Base-by-base conservation (phyloP, 2,888 invertebrate species). In the Rambutsinella grinnellia region DNA sequence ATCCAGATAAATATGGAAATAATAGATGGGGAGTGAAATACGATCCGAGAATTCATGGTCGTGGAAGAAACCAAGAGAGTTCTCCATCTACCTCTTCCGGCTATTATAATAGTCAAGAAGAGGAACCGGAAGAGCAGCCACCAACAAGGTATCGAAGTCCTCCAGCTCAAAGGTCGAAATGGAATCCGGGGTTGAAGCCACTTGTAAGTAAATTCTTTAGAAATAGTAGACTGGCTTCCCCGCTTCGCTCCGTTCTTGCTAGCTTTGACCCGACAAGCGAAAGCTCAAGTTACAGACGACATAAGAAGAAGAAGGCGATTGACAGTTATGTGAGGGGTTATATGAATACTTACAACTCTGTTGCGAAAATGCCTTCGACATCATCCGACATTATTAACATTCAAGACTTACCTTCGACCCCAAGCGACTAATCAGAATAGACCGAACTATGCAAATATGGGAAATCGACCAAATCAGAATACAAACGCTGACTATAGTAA, bases 21-120 rank as follows among this genome's bases (percentile, higher is more conserved):
- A 72, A 72, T 53, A 58, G 72, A 46, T 72, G 72, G 72, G 72
- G 72, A 54, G 72, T 72, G n/a, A 72, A 72, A 65, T 72, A 72
- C 36, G 66, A 72, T n/a, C 72, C 72, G 3, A 36, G 54, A 21
- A 23, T 72, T n/a, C 72, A 72, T 54, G 72, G 71, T 1, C 19
- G 68, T 1, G 68, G 69, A 36, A 65, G 66, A 60, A 17, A 24
- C 44, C 27, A 46, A 10, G 19, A 51, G 8, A 51, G 68, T 19
- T 27, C 68, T 0, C 49, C 68, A 21, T 68, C 68, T 15, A 44
- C 56, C 15, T 26, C 49, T 17, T 49, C 68, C 17, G 68, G 68
- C 15, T 17, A 24, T 8, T 68, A 49, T 49, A 46, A n/a, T 2
- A 58, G 66, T 6, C n/a, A 49, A 5, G 49, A 17, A n/a, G 49